A percentile compares a stretch with the other conserved stretches of the same genome.
Conservation (phyloP, 2,797 vertebrate genomes). For the Silurus lanzhouensis region DNA sequence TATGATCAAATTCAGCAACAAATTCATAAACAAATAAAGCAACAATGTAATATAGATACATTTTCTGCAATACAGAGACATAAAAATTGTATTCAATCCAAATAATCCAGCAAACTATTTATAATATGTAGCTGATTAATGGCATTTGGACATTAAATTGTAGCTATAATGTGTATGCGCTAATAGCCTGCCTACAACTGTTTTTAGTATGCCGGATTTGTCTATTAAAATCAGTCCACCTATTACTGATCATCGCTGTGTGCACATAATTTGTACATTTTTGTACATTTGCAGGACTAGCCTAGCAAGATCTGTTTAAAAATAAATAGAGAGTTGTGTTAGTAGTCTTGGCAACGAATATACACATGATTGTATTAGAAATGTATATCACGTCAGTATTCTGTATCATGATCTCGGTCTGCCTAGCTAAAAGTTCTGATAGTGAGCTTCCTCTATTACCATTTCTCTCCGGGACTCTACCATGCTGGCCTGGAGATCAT, state of each 20-base stretch:
- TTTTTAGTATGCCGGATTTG: not conserved
- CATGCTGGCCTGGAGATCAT: constrained; percentile 62
- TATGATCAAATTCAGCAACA: not conserved
- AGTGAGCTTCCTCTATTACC: constrained; percentile 67
- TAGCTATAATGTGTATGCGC: not conserved
- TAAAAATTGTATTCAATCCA: not conserved
- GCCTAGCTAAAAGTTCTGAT: constrained; percentile 66
- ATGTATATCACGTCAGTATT: constrained; percentile 21
- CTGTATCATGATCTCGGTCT: constrained; percentile 55
- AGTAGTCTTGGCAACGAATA: constrained; percentile 17
- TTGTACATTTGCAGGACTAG: not conserved
- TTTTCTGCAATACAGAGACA: not conserved
- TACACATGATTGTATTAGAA: constrained; percentile 31
- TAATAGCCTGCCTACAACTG: not conserved
- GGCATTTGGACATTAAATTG: not conserved
- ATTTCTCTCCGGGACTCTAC: constrained; percentile 57
- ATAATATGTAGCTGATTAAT: not conserved
- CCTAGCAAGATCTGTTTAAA: not conserved
- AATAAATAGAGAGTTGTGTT: constrained; percentile 18
- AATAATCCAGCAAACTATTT: not conserved
- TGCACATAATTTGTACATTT: not conserved
- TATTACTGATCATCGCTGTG: not conserved
- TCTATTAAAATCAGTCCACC: not conserved
- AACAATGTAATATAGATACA: not conserved
- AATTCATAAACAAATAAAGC: not conserved